Base-by-base conservation (phyloP, 2,888 invertebrate genomes). In the Pristionchus exspectatus region DNA sequence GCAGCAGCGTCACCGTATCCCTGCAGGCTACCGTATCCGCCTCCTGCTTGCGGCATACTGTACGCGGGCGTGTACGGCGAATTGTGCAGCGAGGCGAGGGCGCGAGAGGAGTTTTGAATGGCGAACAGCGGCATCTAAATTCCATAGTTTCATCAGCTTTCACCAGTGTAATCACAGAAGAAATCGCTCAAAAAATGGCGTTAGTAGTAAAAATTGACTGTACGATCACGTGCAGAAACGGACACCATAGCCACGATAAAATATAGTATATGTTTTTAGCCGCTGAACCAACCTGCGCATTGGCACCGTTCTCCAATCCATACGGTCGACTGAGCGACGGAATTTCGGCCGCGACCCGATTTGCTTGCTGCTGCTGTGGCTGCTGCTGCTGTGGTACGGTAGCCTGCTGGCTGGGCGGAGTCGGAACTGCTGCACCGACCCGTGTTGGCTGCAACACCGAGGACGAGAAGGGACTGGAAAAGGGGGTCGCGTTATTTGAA, bases 81-180 rank as follows among this genome's bases (percentile, higher is more conserved):
- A 18, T 30, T 50, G 27, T 14, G 59, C 83, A 44, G 74, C 33
- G 74, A 85, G 33, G 54, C 54, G 50, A 81, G 81, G 27, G 83
- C 14, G 5, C 87, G 77, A n/a, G 85, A 18, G 1, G 85, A 69
- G 66, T 54, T 63, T 85, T 77, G 54, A 24, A 90, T 59, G 27
- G 90, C 90, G 84, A 90, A 90, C 38, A 90, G 74, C 3, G 90
- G 90, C 27, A 90, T 85, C 90, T 90, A 72, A 66, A 89, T 10
- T 50, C 5, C 44, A 74, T 2, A 10, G 16, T 1, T 85, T 56
- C 54, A 85, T 59, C 59, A 38, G 38, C 38, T 38, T 38, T 38
- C 38, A 38, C 3, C 5, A 5, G 38, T 5, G 38, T 38, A 38
- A 38, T 50, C 44, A 10, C 44, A 50, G 44, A 50, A 50, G 12